These are phyloP conservation scores for Macroteleia sp. DNA, from an alignment of 2,888 invertebrate species.

Conservation along the genomic window DNA sequence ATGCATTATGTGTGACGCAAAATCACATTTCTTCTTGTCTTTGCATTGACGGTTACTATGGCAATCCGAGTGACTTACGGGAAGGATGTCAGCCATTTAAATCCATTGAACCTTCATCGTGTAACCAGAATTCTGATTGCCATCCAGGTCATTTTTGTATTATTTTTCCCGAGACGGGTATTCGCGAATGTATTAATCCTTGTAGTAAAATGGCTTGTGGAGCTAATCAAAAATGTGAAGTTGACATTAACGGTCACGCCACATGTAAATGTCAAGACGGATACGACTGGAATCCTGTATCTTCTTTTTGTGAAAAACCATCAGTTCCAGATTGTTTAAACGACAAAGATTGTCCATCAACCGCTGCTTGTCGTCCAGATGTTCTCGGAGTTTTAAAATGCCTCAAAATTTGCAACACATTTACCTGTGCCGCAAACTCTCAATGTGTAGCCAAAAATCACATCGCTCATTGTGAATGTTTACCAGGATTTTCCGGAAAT, in stretches of 20 bases:
- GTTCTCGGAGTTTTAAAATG: slow-evolving; percentile 94
- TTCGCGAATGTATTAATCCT: slow-evolving; percentile 89
- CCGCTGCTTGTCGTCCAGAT: slow-evolving; percentile 91
- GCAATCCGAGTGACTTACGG: slow-evolving; percentile 92
- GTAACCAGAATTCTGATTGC: slow-evolving; percentile 90
- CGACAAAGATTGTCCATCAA: slow-evolving; percentile 89
- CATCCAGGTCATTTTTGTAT: slow-evolving; percentile 89
- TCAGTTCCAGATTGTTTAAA: slow-evolving; percentile 91
- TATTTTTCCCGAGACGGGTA: slow-evolving; percentile 86
- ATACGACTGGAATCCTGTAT: slow-evolving; percentile 93
- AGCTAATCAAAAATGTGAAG: slow-evolving; percentile 91
- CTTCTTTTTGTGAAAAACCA: slow-evolving; percentile 93
- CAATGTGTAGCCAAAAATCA: slow-evolving; percentile 90
- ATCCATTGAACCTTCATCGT: slow-evolving; percentile 86
- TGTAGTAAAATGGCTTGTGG: slow-evolving; percentile 93
- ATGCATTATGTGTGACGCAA: slow-evolving; percentile 93
- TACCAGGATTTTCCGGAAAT: slow-evolving; percentile 93
- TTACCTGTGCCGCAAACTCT: slow-evolving; percentile 93
- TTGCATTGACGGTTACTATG: slow-evolving; percentile 92
- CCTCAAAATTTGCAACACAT: slow-evolving; percentile 90
- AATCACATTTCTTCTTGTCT: slow-evolving; percentile 94
- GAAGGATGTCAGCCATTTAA: slow-evolving; percentile 91
- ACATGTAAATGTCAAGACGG: slow-evolving; percentile 91
- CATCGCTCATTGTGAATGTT: slow-evolving; percentile 92
- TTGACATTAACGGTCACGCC: slow-evolving; percentile 88